Evolutionary conservation across 1,140 invertebrate species (phyloP).

Genomic region (Cecropterus lyciades): DNA sequence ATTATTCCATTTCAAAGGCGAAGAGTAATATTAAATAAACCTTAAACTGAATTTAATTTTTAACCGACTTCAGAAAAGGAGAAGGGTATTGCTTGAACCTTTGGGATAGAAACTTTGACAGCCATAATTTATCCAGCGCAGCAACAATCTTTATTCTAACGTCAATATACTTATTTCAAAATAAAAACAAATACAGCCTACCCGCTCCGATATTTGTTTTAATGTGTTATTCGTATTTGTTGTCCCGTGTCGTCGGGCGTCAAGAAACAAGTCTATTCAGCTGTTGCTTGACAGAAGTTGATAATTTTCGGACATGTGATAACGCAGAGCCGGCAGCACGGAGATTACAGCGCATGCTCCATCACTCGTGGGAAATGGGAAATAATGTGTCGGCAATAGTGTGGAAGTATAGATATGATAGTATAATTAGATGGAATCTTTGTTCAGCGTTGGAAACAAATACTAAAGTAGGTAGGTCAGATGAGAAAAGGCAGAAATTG

Average conservation of each 20-base stretch:
- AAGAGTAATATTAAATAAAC: too few species aligned
- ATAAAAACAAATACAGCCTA: not conserved
- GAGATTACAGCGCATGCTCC: slow-evolving; percentile 43
- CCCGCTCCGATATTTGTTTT: not conserved
- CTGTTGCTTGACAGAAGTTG: slow-evolving; percentile 45
- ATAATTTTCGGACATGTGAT: slow-evolving; percentile 60
- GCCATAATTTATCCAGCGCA: too few species aligned
- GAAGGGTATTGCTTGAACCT: too few species aligned
- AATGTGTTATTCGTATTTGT: not conserved
- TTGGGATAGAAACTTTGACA: too few species aligned
- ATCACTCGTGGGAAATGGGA: slow-evolving; percentile 53
- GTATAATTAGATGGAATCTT: slow-evolving; percentile 22
- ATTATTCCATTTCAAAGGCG: too few species aligned
- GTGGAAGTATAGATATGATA: slow-evolving; percentile 30
- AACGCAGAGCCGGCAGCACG: slow-evolving; percentile 43
- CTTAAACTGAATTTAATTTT: too few species aligned
- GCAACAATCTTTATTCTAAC: too few species aligned
- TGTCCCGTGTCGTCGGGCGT: slow-evolving; percentile 10
- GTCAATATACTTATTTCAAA: not conserved
- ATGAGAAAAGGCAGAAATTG: not conserved
- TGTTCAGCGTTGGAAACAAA: slow-evolving; percentile 8
- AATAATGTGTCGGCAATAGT: too few species aligned
- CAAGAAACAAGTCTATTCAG: slow-evolving; percentile 31
- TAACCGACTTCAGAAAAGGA: too few species aligned
- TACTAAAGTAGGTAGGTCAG: not conserved